These are phyloP conservation scores for Phataginus tricuspis DNA, from an alignment of 2,797 vertebrate species.

Conservation along the genomic window DNA sequence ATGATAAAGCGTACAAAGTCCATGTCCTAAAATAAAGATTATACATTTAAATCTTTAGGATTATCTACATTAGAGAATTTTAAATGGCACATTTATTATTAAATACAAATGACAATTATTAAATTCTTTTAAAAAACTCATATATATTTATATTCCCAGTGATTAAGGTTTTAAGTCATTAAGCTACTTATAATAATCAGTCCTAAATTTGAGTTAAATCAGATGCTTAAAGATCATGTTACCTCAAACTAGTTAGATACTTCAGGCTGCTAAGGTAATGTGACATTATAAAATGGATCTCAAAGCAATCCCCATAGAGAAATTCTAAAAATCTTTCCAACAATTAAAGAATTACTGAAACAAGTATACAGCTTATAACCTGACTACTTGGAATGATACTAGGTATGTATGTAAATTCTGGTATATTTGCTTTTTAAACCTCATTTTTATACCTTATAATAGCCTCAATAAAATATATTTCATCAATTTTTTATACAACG, in stretches of 20 bases:
- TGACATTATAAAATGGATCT: conserved; percentile 15
- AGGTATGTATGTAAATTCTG: background rate
- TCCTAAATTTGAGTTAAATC: conserved; percentile 26
- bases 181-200: conserved; percentile 57
- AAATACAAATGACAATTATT: conserved; percentile 50
- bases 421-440: conserved; percentile 42
- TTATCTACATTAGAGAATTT: conserved; percentile 24
- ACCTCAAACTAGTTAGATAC: conserved; percentile 22
- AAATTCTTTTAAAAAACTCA: conserved; percentile 32
- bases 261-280: conserved; percentile 6
- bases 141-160: background rate
- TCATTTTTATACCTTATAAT: conserved; percentile 32
- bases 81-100: conserved; percentile 59
- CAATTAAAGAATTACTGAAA: conserved; percentile 44
- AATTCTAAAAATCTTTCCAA: conserved; percentile 50
- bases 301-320: conserved; percentile 44
- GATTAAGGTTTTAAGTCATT: conserved; percentile 37
- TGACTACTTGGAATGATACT: conserved; percentile 32
- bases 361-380: conserved; percentile 14
- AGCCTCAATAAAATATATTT: conserved; percentile 37
- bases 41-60: conserved; percentile 57
- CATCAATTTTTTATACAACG: background rate
- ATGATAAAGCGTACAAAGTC: conserved; percentile 98
- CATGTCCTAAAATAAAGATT: conserved; percentile 93
- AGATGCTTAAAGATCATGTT: conserved; percentile 26